Conservation (phyloP, 2,113 vertebrate genomes). For the Psephotus haematonotus region DNA sequence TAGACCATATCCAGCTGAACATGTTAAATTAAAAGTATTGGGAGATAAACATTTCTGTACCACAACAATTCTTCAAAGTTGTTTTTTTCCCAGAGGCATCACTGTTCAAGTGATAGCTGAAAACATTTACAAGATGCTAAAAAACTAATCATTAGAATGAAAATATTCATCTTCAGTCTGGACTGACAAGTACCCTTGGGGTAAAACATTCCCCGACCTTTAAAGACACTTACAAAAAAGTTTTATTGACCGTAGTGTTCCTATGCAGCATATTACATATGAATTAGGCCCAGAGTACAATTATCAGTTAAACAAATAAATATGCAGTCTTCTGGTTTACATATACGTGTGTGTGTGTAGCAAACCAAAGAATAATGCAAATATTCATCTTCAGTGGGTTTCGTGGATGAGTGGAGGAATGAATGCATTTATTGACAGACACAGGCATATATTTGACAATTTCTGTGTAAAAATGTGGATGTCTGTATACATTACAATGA, state of each 20-base stretch:
- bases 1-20: not conserved
- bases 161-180: not conserved
- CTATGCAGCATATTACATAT: not conserved
- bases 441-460: not conserved
- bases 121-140: not conserved
- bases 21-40: not conserved
- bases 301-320: not conserved
- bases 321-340: not conserved
- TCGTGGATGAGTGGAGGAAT: not conserved
- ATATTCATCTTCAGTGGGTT: not conserved
- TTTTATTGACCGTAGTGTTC: not conserved
- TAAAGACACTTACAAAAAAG: not conserved
- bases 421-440: not conserved
- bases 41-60: not conserved
- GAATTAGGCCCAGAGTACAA: not conserved
- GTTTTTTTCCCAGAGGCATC: not conserved
- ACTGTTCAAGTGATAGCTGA: not conserved
- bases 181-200: not conserved
- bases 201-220: not conserved
- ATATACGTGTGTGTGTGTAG: rapidly evolving
- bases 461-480: not conserved
- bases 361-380: not conserved
- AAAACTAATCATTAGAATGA: not conserved
- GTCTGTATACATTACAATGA: not conserved
- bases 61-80: not conserved